phyloP scores from a whole-genome alignment of 2,797 vertebrate genomes.

The Coccyzus lansbergi region DNA sequence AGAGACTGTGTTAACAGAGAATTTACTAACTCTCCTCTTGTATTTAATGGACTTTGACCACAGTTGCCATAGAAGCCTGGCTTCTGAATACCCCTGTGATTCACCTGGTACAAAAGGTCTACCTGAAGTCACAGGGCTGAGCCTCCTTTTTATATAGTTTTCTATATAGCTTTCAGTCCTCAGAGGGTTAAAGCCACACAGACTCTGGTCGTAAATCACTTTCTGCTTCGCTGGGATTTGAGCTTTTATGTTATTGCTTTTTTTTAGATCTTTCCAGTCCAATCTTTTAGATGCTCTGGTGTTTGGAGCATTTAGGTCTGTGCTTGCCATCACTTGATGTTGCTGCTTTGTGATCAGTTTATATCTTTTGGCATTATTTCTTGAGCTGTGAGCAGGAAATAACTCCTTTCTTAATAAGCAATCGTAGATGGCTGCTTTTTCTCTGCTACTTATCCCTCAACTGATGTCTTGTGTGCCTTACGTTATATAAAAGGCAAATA shows the following conservation, averaged over 20 bases:
- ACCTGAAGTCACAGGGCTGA: background rate
- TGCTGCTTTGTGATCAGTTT: background rate
- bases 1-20: background rate
- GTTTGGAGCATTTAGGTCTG: rapidly evolving
- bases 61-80: background rate
- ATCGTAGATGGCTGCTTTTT: background rate
- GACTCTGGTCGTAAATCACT: background rate
- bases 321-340: rapidly evolving
- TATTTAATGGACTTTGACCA: rapidly evolving
- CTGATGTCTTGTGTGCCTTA: background rate
- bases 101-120: background rate
- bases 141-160: rapidly evolving
- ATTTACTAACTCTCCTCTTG: background rate
- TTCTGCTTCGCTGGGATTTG: background rate
- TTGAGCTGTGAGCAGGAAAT: background rate
- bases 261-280: background rate
- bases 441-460: background rate
- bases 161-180: background rate
- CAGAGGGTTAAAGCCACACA: background rate
- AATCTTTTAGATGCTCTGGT: rapidly evolving
- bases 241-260: background rate
- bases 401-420: background rate
- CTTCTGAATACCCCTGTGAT: background rate
- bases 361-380: background rate
- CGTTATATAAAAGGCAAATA: background rate